phyloP scores from a whole-genome alignment of 2,113 vertebrate species.

The Benitochromis conjunctus region DNA sequence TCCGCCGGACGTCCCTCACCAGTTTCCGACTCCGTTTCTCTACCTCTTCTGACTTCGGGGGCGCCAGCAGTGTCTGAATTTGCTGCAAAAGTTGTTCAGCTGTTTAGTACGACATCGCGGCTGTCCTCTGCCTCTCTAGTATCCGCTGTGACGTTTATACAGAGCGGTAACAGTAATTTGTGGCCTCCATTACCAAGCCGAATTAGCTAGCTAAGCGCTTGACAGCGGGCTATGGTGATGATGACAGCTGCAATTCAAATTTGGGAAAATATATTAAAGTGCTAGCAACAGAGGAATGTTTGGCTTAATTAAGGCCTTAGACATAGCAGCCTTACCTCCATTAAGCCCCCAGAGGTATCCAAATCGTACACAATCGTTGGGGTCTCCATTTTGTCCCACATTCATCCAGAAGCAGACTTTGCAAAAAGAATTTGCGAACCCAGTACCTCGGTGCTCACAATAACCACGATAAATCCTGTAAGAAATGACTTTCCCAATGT shows the following conservation, averaged over 20 bases:
- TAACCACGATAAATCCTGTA: not conserved
- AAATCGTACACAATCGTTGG: slow-evolving; percentile 97
- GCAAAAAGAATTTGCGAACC: not conserved
- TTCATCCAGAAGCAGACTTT: slow-evolving; percentile 77
- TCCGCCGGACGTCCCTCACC: slow-evolving; percentile 87
- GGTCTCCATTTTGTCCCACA: slow-evolving; percentile 98
- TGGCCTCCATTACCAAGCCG: slow-evolving; percentile 22
- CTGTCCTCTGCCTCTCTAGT: not conserved
- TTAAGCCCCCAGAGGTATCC: slow-evolving; percentile 95
- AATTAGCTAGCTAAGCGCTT: not conserved
- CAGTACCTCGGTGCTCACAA: not conserved
- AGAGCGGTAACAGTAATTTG: not conserved
- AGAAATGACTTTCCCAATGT: not conserved
- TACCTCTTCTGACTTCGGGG: slow-evolving; percentile 89
- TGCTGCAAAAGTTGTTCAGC: slow-evolving; percentile 73
- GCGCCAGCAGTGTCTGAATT: slow-evolving; percentile 93
- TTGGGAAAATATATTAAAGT: rapidly evolving
- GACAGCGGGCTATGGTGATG: not conserved
- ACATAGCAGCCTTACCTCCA: slow-evolving; percentile 83
- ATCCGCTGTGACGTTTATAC: not conserved
- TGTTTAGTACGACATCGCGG: not conserved
- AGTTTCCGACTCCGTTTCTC: slow-evolving; percentile 86
- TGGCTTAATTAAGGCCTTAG: not conserved
- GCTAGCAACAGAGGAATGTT: not conserved
- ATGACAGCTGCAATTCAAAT: not conserved